Percentiles rank a stretch among this genome's conserved stretches.
Evolutionary conservation across 2,888 invertebrate genomes (phyloP).

Genomic region (Pandemis cinnamomeana): DNA sequence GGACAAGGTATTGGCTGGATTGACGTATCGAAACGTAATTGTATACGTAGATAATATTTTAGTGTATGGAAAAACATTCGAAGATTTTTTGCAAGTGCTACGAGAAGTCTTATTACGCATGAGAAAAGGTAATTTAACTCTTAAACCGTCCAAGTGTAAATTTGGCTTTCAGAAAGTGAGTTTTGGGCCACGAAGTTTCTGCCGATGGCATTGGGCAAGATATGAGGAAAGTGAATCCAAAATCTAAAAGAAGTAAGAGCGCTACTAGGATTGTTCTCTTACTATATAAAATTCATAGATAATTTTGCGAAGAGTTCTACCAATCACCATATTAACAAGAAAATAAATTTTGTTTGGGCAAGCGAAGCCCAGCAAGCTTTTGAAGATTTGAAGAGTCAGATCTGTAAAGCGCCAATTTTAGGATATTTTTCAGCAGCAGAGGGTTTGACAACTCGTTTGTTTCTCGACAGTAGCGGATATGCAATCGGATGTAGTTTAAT

Average conservation of each 20-base stretch:
- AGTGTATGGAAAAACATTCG: neutral
- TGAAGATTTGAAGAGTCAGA: neutral
- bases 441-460: neutral
- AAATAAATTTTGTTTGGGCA: neutral
- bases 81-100: neutral
- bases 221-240: neutral
- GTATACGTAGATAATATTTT: slow-evolving; percentile 8
- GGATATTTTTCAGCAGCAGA: neutral
- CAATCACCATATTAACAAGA: neutral
- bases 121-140: neutral
- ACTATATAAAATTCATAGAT: neutral
- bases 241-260: neutral
- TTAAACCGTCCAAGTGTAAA: slow-evolving; percentile 2
- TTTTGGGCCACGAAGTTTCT: neutral
- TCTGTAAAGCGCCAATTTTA: neutral
- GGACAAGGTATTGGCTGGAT: neutral
- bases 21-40: neutral
- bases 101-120: neutral
- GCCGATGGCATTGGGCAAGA: neutral
- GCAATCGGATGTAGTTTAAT: neutral
- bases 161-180: slow-evolving; percentile 1
- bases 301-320: neutral
- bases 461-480: neutral
- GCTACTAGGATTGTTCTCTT: neutral
- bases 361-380: neutral